Conservation (phyloP, 2,113 vertebrate species). For the Candoia aspera region DNA sequence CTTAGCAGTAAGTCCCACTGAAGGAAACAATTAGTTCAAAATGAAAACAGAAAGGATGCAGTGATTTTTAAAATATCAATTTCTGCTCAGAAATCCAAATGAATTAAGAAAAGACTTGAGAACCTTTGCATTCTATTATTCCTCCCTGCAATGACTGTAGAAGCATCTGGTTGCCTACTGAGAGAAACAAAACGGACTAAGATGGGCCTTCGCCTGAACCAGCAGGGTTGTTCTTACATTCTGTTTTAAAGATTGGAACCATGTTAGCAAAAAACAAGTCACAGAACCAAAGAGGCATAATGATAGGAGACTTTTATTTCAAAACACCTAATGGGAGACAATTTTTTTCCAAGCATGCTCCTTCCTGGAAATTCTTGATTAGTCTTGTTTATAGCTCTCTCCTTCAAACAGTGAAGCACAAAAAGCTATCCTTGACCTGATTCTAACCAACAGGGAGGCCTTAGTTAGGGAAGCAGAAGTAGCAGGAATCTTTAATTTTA, state of each 20-base stretch:
- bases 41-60: not conserved
- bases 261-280: not conserved
- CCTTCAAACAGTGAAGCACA: too few relatives aligned
- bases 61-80: not conserved
- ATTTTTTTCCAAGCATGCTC: not conserved
- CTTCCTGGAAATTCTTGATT: too few relatives aligned
- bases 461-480: not conserved
- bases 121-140: not conserved
- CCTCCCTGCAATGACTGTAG: not conserved
- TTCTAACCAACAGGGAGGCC: not conserved
- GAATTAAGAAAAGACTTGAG: not conserved
- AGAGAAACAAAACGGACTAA: not conserved
- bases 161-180: not conserved
- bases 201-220: not conserved
- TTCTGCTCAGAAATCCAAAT: not conserved
- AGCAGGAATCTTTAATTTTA: not conserved
- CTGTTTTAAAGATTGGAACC: not conserved
- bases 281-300: not conserved
- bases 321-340: not conserved
- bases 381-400: too few relatives aligned
- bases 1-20: not conserved
- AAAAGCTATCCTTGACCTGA: too few relatives aligned
- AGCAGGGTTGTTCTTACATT: not conserved
- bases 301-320: not conserved
- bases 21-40: not conserved